phyloP scores from a whole-genome alignment of 2,888 invertebrate genomes.

The Anagyrus pseudococci region DNA sequence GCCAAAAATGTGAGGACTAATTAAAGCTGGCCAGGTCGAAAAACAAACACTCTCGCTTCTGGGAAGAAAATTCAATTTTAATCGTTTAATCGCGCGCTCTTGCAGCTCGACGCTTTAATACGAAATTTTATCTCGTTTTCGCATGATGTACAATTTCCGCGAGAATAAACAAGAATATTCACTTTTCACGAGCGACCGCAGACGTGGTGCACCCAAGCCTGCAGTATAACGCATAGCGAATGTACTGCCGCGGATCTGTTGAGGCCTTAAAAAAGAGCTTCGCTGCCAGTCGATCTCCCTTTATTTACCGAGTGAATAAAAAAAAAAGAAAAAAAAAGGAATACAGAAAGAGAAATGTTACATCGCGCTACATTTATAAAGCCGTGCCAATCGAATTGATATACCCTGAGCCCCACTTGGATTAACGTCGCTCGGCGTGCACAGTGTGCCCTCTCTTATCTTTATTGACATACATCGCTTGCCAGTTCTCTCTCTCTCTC shows the following conservation, averaged over 20 bases:
- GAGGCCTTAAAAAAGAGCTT: slow-evolving; percentile 8
- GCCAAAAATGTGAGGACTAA: no score
- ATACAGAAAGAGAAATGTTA: no score
- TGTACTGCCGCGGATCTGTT: not conserved
- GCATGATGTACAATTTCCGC: slow-evolving; percentile 13
- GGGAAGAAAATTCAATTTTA: not conserved
- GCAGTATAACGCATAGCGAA: not conserved
- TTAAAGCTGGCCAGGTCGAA: no score
- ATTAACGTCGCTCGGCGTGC: slow-evolving; percentile 19
- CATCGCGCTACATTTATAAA: not conserved
- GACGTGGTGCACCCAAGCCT: not conserved
- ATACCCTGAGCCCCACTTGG: no score
- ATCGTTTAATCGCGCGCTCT: not conserved
- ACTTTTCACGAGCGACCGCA: not conserved
- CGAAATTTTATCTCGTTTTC: slow-evolving; percentile 17
- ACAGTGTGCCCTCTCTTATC: slow-evolving; percentile 20
- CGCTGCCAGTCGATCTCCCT: not conserved
- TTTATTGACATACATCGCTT: slow-evolving; percentile 18
- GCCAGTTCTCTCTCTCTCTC: slow-evolving; percentile 21
- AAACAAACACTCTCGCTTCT: no score
- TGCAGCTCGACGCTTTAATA: not conserved
- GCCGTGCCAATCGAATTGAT: slow-evolving; percentile 23
- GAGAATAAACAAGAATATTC: slow-evolving; percentile 20
- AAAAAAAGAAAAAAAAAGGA: not conserved
- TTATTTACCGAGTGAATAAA: slow-evolving; percentile 22